Evolutionary conservation across 2,113 vertebrate genomes (phyloP).

Genomic region (Pedetes capensis): DNA sequence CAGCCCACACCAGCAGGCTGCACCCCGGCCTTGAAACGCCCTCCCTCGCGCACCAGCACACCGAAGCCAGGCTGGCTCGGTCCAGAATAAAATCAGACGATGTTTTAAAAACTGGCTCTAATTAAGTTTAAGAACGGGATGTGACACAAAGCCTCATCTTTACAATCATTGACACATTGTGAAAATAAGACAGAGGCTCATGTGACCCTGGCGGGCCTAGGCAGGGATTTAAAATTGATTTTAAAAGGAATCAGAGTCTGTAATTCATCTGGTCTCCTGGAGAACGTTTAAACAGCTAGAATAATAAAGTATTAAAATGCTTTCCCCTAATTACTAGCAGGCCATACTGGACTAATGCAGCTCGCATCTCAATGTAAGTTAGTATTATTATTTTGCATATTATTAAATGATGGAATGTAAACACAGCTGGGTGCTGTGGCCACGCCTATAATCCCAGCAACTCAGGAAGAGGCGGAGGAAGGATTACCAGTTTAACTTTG

Average conservation of each 20-base stretch:
- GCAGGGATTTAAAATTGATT: neutral
- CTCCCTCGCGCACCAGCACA: rapidly evolving
- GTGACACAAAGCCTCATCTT: rapidly evolving
- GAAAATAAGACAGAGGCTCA: neutral
- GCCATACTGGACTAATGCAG: neutral
- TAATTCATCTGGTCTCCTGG: neutral
- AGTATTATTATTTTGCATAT: neutral
- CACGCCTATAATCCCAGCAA: too few species aligned
- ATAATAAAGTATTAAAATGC: neutral
- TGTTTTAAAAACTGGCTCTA: neutral
- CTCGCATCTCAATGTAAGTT: neutral
- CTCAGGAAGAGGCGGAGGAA: too few species aligned
- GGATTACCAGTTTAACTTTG: too few species aligned
- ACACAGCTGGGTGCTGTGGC: too few species aligned
- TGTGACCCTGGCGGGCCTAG: neutral
- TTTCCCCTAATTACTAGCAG: neutral
- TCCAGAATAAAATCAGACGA: rapidly evolving
- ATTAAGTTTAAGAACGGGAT: neutral
- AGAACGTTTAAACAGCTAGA: neutral
- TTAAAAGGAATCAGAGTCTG: neutral
- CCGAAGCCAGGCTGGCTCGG: rapidly evolving
- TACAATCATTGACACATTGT: neutral
- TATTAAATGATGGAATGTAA: neutral
- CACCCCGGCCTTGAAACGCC: rapidly evolving
- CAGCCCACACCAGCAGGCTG: neutral